Evolutionary conservation across 2,113 vertebrate species (phyloP).

Genomic region (Protobothrops flavoviridis): DNA sequence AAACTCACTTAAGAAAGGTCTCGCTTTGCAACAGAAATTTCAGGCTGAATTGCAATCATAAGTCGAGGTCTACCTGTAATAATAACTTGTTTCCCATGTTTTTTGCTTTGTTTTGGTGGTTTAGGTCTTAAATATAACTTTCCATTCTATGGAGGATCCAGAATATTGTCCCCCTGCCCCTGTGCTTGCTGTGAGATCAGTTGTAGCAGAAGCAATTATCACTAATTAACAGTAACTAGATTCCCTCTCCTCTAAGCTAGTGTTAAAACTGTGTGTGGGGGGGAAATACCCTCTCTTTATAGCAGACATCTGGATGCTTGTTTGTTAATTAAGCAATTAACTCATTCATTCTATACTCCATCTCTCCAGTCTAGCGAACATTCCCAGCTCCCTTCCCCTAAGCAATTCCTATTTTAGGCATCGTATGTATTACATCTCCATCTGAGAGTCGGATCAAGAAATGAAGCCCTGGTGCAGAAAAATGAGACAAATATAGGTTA

Average conservation of each 20-base stretch:
- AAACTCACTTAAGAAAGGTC: background rate
- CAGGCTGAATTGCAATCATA: background rate
- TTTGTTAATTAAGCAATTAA: background rate
- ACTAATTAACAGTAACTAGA: background rate
- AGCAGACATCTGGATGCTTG: constrained; percentile 20
- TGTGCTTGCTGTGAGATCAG: background rate
- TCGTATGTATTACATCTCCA: background rate
- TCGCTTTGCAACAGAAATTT: background rate
- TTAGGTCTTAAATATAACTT: background rate
- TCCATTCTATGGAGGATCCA: background rate
- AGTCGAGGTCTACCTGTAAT: background rate
- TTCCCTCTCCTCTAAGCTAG: fast-evolving
- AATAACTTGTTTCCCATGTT: background rate
- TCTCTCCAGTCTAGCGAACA: background rate
- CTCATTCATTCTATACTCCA: background rate
- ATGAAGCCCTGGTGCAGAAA: background rate
- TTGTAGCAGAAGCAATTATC: background rate
- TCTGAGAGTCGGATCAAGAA: background rate
- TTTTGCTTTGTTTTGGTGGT: background rate
- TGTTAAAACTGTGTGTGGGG: background rate
- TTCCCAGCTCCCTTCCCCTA: background rate
- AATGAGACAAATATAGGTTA: background rate
- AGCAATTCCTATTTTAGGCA: background rate
- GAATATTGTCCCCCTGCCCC: background rate
- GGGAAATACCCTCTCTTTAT: background rate